phyloP scores from a whole-genome alignment of 2,797 vertebrate species.

The Apodemus agrarius region DNA sequence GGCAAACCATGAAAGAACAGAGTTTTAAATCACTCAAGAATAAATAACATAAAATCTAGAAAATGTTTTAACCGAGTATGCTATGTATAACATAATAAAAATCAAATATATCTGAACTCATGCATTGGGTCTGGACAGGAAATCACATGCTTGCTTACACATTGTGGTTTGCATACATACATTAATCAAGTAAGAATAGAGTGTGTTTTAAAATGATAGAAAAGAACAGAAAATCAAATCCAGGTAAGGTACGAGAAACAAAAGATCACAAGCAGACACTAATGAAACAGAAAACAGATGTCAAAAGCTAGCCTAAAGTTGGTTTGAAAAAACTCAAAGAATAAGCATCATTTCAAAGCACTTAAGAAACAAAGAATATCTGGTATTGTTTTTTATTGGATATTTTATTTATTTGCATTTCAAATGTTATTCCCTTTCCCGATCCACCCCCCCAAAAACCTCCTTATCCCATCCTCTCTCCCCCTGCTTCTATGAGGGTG shows the following conservation, averaged over 20 bases:
- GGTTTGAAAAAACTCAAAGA: not conserved
- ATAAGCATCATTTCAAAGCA: not conserved
- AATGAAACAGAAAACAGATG: constrained; percentile 28
- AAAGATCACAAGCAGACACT: not conserved
- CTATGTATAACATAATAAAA: not conserved
- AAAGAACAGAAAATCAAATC: constrained; percentile 42
- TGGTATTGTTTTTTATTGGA: not conserved
- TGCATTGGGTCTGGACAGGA: not conserved
- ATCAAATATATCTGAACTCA: not conserved
- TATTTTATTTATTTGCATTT: too few relatives aligned
- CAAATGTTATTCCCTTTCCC: too few relatives aligned
- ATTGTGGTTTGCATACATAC: not conserved
- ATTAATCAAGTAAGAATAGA: not conserved
- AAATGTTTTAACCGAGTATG: constrained; percentile 18
- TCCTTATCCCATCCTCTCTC: too few relatives aligned
- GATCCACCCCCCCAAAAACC: too few relatives aligned
- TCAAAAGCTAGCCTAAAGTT: not conserved
- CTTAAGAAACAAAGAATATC: not conserved
- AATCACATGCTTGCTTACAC: not conserved
- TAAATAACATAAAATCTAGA: constrained; percentile 14
- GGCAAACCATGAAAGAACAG: not conserved
- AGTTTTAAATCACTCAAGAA: not conserved
- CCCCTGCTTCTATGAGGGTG: too few relatives aligned
- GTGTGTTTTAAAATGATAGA: not conserved
- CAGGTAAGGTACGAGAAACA: not conserved